Evolutionary conservation across 2,888 invertebrate genomes (phyloP).

Genomic region (Hetaerina titia): DNA sequence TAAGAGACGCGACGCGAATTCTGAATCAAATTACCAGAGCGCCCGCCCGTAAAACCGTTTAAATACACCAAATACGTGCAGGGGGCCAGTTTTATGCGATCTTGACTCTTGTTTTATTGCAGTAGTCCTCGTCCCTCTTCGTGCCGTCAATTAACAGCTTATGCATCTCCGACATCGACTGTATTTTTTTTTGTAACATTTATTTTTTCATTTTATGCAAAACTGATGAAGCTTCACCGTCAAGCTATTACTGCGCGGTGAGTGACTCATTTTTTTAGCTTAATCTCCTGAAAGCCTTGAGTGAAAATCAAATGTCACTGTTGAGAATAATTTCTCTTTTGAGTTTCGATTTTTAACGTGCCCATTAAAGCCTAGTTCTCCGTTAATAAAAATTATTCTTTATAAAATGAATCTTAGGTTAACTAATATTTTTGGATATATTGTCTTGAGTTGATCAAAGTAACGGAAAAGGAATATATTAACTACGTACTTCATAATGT

Average conservation of each 20-base stretch:
- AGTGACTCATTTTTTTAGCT: background rate
- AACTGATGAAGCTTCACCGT: background rate
- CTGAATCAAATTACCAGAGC: conserved; percentile 7
- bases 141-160: conserved; percentile 7
- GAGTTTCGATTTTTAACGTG: too few relatives aligned
- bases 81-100: conserved; percentile 5
- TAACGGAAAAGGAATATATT: too few relatives aligned
- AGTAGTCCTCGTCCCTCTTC: background rate
- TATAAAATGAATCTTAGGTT: too few relatives aligned
- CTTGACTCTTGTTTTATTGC: background rate
- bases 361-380: too few relatives aligned
- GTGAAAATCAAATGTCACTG: too few relatives aligned
- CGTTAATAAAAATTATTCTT: too few relatives aligned
- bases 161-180: background rate
- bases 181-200: background rate
- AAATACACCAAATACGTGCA: conserved; percentile 27
- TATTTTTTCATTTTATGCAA: background rate
- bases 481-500: too few relatives aligned
- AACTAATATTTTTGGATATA: too few relatives aligned
- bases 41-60: conserved; percentile 35
- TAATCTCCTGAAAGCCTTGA: background rate
- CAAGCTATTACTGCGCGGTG: background rate
- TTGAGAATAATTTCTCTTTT: too few relatives aligned
- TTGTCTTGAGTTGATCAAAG: too few relatives aligned
- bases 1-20: conserved; percentile 16